Evolutionary conservation across 2,797 vertebrate genomes (phyloP).

Genomic region (Sebastes vulpes): DNA sequence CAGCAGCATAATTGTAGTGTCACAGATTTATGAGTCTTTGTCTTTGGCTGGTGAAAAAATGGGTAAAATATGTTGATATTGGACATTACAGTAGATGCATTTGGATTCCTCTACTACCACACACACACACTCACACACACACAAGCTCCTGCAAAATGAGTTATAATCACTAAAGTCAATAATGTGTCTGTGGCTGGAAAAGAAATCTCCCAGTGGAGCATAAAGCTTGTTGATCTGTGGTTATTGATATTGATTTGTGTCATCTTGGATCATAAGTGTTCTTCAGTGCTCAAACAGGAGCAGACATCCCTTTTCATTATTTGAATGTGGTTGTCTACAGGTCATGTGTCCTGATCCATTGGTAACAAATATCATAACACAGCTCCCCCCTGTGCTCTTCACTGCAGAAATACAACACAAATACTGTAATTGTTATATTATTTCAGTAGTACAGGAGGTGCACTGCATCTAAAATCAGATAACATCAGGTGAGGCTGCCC

Average conservation of each 20-base stretch:
- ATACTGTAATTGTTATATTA: conserved; percentile 20
- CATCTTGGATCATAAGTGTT: conserved; percentile 20
- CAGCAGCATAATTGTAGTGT: not conserved
- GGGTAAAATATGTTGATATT: not conserved
- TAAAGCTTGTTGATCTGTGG: conserved; percentile 20
- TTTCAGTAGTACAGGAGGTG: not conserved
- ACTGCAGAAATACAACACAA: conserved; percentile 7
- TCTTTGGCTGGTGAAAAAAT: conserved; percentile 6
- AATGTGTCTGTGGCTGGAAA: not conserved
- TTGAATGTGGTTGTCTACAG: conserved; percentile 13
- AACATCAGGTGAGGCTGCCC: conserved; percentile 27
- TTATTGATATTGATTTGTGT: conserved; percentile 35
- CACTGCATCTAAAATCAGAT: conserved; percentile 11
- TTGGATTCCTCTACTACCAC: not conserved
- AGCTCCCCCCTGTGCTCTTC: not conserved
- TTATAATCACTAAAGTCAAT: conserved; percentile 34
- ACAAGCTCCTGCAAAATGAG: conserved; percentile 7
- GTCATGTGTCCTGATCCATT: not conserved
- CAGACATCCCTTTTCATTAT: not conserved
- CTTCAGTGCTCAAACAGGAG: not conserved
- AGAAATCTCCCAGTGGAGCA: not conserved
- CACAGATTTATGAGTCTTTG: conserved; percentile 3
- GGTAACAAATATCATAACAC: not conserved
- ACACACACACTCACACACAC: not conserved
- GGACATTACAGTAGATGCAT: not conserved